Conservation (phyloP, 2,113 vertebrate genomes). For the Zeus faber region DNA sequence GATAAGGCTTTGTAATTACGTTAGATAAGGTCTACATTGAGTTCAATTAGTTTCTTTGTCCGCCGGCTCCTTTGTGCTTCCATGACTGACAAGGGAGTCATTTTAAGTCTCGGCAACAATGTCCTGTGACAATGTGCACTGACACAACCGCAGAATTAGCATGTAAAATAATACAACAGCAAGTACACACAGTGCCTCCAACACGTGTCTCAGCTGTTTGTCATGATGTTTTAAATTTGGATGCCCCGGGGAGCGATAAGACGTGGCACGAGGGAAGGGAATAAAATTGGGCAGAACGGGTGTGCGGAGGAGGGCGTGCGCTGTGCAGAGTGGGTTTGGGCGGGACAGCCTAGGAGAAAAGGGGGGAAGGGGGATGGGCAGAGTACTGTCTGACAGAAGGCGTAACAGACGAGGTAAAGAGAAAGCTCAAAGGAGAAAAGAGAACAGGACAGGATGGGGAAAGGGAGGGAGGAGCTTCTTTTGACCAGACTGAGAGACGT, state of each 20-base stretch:
- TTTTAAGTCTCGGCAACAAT: conserved; percentile 45
- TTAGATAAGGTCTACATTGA: too few relatives aligned
- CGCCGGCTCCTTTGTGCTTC: conserved; percentile 39
- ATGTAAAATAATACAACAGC: background rate
- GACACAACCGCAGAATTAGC: background rate
- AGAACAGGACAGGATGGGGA: background rate
- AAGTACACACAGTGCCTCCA: too few relatives aligned
- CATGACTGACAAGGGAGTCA: conserved; percentile 36
- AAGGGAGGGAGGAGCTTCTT: background rate
- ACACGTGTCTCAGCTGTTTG: conserved; percentile 17
- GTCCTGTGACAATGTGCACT: conserved; percentile 6
- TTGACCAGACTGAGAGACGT: background rate
- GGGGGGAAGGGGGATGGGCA: conserved; percentile 46
- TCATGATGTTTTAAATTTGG: conserved; percentile 34
- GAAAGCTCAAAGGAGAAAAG: conserved; percentile 1
- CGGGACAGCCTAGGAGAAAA: conserved; percentile 37
- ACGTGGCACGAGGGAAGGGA: conserved; percentile 46
- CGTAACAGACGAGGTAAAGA: conserved; percentile 59
- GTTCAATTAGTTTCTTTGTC: conserved; percentile 43
- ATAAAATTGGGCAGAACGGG: conserved; percentile 43
- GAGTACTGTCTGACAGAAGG: conserved; percentile 59
- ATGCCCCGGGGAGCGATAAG: conserved; percentile 48
- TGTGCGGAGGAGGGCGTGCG: conserved; percentile 40
- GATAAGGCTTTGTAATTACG: too few relatives aligned
- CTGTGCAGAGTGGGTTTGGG: conserved; percentile 45